These are phyloP conservation scores for Platorchestia sp. DNA, from an alignment of 1,140 invertebrate species.

Conservation along the genomic window DNA sequence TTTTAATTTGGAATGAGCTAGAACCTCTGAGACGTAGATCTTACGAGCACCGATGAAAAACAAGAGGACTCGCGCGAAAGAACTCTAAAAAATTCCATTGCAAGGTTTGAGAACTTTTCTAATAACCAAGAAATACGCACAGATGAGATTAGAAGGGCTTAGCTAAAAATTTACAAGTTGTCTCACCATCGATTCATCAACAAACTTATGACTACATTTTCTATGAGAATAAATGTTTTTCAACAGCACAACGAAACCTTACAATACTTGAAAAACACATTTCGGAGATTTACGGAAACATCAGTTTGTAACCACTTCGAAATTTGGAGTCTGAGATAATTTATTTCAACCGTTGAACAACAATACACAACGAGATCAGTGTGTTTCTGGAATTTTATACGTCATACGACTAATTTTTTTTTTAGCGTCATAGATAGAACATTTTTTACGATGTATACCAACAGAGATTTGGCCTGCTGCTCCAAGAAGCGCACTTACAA, in stretches of 20 bases:
- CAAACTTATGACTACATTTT: background rate
- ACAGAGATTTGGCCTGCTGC: no score
- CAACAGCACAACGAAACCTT: background rate
- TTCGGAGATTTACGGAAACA: background rate
- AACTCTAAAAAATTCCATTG: background rate
- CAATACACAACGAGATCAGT: background rate
- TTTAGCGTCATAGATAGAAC: background rate
- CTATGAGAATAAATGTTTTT: background rate
- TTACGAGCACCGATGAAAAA: background rate
- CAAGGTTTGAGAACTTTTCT: background rate
- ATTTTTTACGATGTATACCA: no score
- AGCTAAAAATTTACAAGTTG: background rate
- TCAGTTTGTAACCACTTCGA: background rate
- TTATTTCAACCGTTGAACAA: background rate
- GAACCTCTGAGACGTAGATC: background rate
- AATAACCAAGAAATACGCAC: no score
- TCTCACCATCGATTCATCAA: background rate
- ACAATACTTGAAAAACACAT: background rate
- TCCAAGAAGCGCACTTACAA: no score
- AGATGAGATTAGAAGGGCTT: background rate
- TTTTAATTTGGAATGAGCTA: background rate
- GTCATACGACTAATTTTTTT: background rate
- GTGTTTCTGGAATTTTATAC: background rate
- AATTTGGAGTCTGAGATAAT: background rate
- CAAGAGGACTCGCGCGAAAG: background rate